phyloP scores from a whole-genome alignment of 35 echinoderm and acorn worm genomes.

The Lytechinus pictus region DNA sequence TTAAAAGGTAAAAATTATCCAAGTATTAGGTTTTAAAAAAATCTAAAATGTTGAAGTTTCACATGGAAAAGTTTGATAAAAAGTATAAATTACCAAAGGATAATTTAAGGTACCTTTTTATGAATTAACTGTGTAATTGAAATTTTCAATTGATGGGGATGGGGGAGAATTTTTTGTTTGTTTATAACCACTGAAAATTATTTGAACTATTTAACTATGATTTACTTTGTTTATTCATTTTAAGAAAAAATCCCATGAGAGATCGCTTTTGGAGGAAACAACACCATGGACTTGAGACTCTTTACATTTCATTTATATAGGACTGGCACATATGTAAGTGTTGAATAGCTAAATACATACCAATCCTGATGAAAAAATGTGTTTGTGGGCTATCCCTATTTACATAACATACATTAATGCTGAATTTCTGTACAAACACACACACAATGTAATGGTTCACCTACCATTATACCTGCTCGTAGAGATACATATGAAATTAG shows the following conservation, averaged over 20 bases:
- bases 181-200: no score
- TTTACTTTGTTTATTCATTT: no score
- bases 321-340: background rate
- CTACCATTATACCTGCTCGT: background rate
- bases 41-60: no score
- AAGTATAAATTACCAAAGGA: background rate
- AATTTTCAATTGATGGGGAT: background rate
- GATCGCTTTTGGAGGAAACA: no score
- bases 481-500: background rate
- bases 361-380: background rate
- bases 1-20: background rate
- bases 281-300: background rate
- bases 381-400: background rate
- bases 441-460: slow-evolving; percentile 33
- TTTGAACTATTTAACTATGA: no score
- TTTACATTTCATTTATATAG: background rate
- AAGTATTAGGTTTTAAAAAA: no score
- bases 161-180: no score
- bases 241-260: no score
- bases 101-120: background rate
- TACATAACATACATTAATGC: background rate
- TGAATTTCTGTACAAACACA: background rate
- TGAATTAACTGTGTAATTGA: background rate
- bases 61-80: background rate
- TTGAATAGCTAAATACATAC: background rate